Base-by-base conservation (phyloP, 2,888 invertebrate genomes). In the Noctua pronuba region DNA sequence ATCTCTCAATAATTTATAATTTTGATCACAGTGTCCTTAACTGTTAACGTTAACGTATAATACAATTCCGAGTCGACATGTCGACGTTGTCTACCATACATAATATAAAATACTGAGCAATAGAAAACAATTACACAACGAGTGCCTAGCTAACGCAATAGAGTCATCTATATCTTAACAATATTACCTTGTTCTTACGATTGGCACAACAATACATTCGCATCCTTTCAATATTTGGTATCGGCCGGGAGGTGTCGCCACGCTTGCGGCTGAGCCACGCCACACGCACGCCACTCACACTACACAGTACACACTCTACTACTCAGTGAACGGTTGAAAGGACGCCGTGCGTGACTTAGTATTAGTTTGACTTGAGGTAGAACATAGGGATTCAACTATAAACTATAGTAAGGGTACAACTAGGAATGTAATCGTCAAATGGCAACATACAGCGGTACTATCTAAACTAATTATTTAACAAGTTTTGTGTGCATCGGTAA, bases 1-100 rank as follows among this genome's bases (percentile, higher is more conserved):
- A 96, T 96, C 96, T 96, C 96, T 96, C 95, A 96, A 96, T 96
- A 96, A 95, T 96, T 96, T 95, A 96, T 96, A 96, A 96, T 96
- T 96, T 96, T 95, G 95, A 96, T 96, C 96, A 96, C 96, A 96
- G 96, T 96, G 94, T 94, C 92, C 95, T 96, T 96, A 95, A 96
- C 95, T 96, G 95, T 96, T 95, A 96, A 96, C 92, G 93, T 94
- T 95, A 96, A 96, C 96, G 94, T 95, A 95, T 95, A 93, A 94
- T 95, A 96, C 96, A 96, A 96, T 95, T 95, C 95, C 95, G 93
- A 95, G 94, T 94, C 92, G 92, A 91, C 93, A 93, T 93, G 86
- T 91, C 86, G 86, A 89, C 85, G 68, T 93, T 93, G 92, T 94
- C 95, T 93, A 93, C 92, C 82, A 92, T 89, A 88, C 79, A 83